Evolutionary conservation across 2,797 vertebrate species (phyloP).

Genomic region (Spondyliosoma cantharus): DNA sequence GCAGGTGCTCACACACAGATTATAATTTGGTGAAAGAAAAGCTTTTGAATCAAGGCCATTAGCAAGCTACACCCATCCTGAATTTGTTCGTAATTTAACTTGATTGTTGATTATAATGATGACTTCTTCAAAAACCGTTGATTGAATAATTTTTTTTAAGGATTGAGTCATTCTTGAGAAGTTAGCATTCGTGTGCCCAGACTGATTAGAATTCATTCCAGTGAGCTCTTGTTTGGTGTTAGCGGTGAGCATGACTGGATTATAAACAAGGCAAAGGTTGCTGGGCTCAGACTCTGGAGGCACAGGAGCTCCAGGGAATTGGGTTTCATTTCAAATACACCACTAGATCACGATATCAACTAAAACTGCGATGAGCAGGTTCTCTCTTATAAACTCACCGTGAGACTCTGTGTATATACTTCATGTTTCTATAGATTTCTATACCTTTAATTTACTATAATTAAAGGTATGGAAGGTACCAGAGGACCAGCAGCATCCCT

Average conservation of each 20-base stretch:
- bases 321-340: not conserved
- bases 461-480: too few species aligned
- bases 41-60: constrained; percentile 9
- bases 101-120: not conserved
- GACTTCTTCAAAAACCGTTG: not conserved
- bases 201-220: not conserved
- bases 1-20: constrained; percentile 2
- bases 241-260: not conserved
- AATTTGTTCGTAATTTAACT: not conserved
- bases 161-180: not conserved
- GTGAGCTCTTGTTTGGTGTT: not conserved
- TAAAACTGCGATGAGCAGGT: not conserved
- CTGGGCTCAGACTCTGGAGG: not conserved
- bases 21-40: not conserved
- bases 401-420: not conserved
- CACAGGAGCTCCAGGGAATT: not conserved
- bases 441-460: too few species aligned
- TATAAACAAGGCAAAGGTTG: not conserved
- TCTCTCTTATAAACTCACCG: not conserved
- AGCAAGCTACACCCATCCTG: not conserved
- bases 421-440: too few species aligned
- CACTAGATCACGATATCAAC: not conserved
- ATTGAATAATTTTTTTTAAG: not conserved
- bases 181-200: not conserved
- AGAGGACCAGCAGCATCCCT: too few species aligned